phyloP scores from a whole-genome alignment of 1,140 invertebrate species.

The Stratiolaelaps scimitus region DNA sequence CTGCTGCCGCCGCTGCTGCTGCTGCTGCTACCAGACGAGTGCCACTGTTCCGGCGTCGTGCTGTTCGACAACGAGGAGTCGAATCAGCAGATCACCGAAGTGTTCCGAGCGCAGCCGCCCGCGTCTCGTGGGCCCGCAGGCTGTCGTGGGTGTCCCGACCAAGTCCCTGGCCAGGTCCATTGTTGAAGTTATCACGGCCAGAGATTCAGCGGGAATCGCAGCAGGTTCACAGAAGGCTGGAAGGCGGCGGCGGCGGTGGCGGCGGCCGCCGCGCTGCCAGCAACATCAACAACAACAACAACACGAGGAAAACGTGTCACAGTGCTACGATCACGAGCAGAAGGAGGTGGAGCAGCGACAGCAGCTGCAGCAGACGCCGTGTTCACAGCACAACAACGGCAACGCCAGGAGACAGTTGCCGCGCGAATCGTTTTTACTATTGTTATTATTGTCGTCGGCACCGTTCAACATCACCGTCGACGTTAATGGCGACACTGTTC shows the following conservation, averaged over 20 bases:
- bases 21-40: no score
- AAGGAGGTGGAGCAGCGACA: constrained; percentile 4
- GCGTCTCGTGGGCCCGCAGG: neutral
- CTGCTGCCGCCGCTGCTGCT: no score
- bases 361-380: constrained; percentile 8
- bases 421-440: no score
- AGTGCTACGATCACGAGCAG: neutral
- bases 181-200: neutral
- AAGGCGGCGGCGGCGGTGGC: neutral
- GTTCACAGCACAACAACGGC: neutral
- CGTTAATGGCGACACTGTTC: no score
- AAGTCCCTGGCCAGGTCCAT: constrained; percentile 24
- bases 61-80: no score
- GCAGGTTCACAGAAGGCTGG: no score
- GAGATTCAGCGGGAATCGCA: no score
- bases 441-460: no score
- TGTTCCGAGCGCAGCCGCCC: no score
- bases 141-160: constrained; percentile 13
- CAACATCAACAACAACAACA: constrained; percentile 13
- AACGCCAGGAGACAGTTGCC: neutral
- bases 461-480: no score
- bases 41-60: no score
- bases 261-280: neutral
- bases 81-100: no score
- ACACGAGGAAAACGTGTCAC: neutral